Evolutionary conservation across 2,113 vertebrate genomes (phyloP).

Genomic region (Erinaceus europaeus): DNA sequence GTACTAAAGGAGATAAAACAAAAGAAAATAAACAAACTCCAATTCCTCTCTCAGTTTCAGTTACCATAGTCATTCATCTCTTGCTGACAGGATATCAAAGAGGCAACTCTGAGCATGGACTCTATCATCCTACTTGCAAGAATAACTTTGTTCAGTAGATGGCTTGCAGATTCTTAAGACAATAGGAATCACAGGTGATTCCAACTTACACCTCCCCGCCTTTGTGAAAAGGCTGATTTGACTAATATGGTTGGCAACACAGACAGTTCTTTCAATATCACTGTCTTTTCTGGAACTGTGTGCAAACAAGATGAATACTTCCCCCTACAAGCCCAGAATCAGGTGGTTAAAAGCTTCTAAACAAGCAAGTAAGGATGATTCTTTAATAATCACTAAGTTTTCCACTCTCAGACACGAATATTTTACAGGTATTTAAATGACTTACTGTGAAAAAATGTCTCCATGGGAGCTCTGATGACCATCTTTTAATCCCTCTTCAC

Average conservation of each 20-base stretch:
- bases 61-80: not conserved
- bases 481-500: conserved; percentile 97
- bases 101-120: not conserved
- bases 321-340: not conserved
- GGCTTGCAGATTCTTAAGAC: not conserved
- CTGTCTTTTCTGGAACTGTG: not conserved
- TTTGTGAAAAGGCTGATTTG: not conserved
- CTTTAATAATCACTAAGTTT: not conserved
- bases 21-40: not conserved
- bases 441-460: conserved; percentile 98
- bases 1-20: not conserved
- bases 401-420: not conserved
- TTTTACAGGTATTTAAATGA: not conserved
- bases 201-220: not conserved
- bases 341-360: conserved; percentile 14
- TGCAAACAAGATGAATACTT: not conserved
- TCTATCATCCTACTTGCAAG: not conserved
- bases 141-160: conserved; percentile 6
- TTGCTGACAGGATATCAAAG: not conserved
- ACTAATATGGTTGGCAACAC: not conserved
- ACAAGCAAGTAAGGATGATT: not conserved
- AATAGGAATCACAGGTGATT: not conserved
- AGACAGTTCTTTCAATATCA: not conserved
- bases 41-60: not conserved
- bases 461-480: conserved; percentile 96